Percentiles rank a stretch among this genome's conserved stretches.
phyloP scores from a whole-genome alignment of 2,113 vertebrate genomes.

The Tetrao urogallus region DNA sequence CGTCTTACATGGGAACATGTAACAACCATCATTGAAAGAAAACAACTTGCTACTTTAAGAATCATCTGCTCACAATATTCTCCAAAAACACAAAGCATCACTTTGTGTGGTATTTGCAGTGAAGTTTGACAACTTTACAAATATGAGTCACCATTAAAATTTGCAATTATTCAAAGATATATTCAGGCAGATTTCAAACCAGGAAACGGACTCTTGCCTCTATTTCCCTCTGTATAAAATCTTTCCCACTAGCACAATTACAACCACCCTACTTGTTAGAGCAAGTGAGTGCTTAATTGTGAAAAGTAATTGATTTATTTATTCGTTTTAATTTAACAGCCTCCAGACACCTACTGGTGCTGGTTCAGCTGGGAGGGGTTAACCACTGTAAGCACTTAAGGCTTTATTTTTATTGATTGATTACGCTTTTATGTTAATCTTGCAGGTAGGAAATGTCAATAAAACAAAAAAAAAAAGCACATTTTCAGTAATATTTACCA shows the following conservation, averaged over 20 bases:
- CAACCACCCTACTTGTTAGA: slow-evolving; percentile 40
- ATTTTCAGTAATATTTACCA: slow-evolving; percentile 84
- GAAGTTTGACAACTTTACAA: neutral
- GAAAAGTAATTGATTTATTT: neutral
- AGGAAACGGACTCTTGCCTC: neutral
- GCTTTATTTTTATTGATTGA: neutral
- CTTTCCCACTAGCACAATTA: slow-evolving; percentile 50
- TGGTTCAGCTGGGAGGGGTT: slow-evolving; percentile 71
- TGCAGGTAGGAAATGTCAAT: slow-evolving; percentile 86
- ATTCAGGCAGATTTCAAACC: neutral
- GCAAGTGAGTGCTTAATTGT: neutral
- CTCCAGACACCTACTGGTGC: neutral
- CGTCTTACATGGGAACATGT: neutral
- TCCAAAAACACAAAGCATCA: neutral
- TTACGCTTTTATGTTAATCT: slow-evolving; percentile 76
- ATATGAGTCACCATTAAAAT: neutral
- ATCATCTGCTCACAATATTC: neutral
- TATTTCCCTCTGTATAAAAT: neutral
- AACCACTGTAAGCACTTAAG: slow-evolving; percentile 63
- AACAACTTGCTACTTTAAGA: neutral
- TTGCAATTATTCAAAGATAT: neutral
- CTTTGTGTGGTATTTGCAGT: neutral
- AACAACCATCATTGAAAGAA: neutral
- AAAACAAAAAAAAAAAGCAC: slow-evolving; percentile 22
- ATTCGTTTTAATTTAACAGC: neutral